Evolutionary conservation across 2,888 invertebrate species (phyloP).

Genomic region (Chymomyza amoena): DNA sequence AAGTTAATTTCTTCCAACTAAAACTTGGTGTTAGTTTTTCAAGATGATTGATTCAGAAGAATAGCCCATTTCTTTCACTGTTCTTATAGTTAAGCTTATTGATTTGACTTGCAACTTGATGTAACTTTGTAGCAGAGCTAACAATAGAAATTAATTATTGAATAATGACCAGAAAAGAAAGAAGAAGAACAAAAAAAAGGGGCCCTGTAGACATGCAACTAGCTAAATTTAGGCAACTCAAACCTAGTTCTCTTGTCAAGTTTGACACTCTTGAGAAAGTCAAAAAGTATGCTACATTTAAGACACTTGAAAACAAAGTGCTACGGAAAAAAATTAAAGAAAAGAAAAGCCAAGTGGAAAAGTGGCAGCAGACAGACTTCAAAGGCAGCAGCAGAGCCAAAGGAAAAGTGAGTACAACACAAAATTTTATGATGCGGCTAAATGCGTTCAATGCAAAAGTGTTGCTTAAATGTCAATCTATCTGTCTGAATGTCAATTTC

Average conservation of each 20-base stretch:
- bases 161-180: conserved; percentile 2
- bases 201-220: background rate
- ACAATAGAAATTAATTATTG: conserved; percentile 10
- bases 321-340: conserved; percentile 42
- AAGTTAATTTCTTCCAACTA: no score
- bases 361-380: background rate
- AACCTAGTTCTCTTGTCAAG: background rate
- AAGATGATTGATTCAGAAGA: no score
- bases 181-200: background rate
- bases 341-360: conserved; percentile 1
- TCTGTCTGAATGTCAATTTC: conserved; percentile 69
- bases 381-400: background rate
- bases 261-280: conserved; percentile 39
- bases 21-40: no score
- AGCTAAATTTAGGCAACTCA: background rate
- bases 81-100: background rate
- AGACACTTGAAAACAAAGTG: conserved; percentile 56
- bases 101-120: background rate
- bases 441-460: conserved; percentile 69
- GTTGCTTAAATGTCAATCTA: conserved; percentile 75
- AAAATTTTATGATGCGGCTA: conserved; percentile 74
- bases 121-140: background rate
- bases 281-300: conserved; percentile 58
- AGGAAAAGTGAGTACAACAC: conserved; percentile 29
- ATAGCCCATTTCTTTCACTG: background rate